These are phyloP conservation scores for Plebejus anna DNA, from an alignment of 2,888 invertebrate genomes.

Conservation along the genomic window DNA sequence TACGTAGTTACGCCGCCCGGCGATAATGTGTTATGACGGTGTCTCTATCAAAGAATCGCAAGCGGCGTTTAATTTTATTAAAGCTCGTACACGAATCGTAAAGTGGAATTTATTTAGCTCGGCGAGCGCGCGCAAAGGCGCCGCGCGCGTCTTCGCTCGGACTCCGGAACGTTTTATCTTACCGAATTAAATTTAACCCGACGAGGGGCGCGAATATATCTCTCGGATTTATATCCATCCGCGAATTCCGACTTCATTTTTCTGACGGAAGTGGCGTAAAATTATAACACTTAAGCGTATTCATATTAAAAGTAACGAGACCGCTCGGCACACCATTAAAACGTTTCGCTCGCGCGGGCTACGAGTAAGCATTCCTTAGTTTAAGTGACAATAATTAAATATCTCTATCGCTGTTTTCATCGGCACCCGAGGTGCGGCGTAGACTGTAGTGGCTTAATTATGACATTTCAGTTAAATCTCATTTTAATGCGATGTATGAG, in stretches of 20 bases:
- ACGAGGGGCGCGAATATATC: constrained; percentile 24
- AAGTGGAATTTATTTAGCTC: constrained; percentile 37
- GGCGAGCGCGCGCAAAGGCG: constrained; percentile 33
- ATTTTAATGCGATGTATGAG: constrained; percentile 50
- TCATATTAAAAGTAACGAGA: constrained; percentile 27
- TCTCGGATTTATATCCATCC: constrained; percentile 28
- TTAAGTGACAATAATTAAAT: constrained; percentile 46
- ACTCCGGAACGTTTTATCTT: constrained; percentile 30
- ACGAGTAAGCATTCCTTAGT: constrained; percentile 39
- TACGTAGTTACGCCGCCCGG: constrained; percentile 40
- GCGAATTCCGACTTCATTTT: constrained; percentile 21
- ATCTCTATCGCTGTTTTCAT: constrained; percentile 42
- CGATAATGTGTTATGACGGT: constrained; percentile 41
- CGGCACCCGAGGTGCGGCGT: constrained; percentile 39
- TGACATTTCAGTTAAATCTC: constrained; percentile 53
- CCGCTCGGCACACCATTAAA: constrained; percentile 37
- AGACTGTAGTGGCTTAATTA: constrained; percentile 50
- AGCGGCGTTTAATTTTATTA: constrained; percentile 40
- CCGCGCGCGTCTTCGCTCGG: constrained; percentile 29
- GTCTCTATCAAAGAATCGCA: constrained; percentile 40
- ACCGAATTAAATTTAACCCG: constrained; percentile 30
- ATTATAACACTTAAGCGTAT: constrained; percentile 29
- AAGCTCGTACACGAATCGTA: constrained; percentile 35
- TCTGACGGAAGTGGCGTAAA: constrained; percentile 28
- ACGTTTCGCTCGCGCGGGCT: constrained; percentile 37